phyloP scores from a whole-genome alignment of 2,113 vertebrate genomes.

The Anser brachyrhynchus region DNA sequence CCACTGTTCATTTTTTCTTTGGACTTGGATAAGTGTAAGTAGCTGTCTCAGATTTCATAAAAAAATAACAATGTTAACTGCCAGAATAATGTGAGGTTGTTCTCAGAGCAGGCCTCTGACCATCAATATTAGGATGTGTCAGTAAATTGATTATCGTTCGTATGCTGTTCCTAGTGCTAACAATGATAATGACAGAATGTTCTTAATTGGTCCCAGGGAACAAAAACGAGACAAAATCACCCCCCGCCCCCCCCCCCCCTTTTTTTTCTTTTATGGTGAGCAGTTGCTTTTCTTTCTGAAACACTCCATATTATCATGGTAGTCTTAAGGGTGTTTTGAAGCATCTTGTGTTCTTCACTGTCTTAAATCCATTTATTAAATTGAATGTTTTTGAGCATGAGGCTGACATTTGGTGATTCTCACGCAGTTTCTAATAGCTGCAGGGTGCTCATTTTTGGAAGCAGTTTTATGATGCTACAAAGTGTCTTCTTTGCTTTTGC shows the following conservation, averaged over 20 bases:
- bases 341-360: not conserved
- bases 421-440: conserved; percentile 46
- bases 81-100: not conserved
- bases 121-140: not conserved
- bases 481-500: conserved; percentile 51
- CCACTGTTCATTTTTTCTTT: not conserved
- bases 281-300: not conserved
- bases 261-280: not conserved
- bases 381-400: conserved; percentile 5
- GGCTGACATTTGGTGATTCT: conserved; percentile 57
- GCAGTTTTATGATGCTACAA: conserved; percentile 24
- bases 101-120: not conserved
- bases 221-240: not conserved
- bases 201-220: conserved; percentile 39
- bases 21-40: not conserved
- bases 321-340: conserved; percentile 33
- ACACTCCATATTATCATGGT: not conserved
- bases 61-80: not conserved
- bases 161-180: not conserved
- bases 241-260: not conserved
- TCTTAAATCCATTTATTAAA: conserved; percentile 42
- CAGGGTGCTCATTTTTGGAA: conserved; percentile 66
- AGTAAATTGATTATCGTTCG: not conserved
- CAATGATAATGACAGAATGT: conserved; percentile 8
- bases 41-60: not conserved